These are phyloP conservation scores for Microplitis demolitor DNA, from an alignment of 1,140 invertebrate genomes.

Conservation along the genomic window DNA sequence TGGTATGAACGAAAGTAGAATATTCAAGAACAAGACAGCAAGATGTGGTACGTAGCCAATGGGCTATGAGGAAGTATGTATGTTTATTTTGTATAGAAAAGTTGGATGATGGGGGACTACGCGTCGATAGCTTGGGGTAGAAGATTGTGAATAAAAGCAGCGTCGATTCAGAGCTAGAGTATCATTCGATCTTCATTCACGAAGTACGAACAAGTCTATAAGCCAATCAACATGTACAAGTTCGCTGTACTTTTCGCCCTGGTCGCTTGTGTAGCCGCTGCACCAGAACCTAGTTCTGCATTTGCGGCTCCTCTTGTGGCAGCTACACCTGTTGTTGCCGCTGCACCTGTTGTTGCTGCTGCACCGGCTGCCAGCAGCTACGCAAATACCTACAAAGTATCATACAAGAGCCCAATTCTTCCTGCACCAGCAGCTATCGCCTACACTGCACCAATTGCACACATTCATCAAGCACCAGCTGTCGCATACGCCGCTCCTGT, in stretches of 20 bases:
- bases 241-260: slow-evolving; percentile 41
- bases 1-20: slow-evolving; percentile 9
- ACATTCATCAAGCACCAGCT: not conserved
- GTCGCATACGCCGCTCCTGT: slow-evolving; percentile 17
- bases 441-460: slow-evolving; percentile 2
- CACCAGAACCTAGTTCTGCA: slow-evolving; percentile 30
- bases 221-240: slow-evolving; percentile 29
- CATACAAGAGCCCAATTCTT: slow-evolving; percentile 28
- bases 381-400: slow-evolving; percentile 41
- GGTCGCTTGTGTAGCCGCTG: slow-evolving; percentile 39
- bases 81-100: not conserved
- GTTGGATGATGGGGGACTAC: not conserved
- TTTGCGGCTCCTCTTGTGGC: slow-evolving; percentile 20
- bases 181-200: slow-evolving; percentile 31
- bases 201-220: slow-evolving; percentile 20
- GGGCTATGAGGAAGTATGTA: not conserved
- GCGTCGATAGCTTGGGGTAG: not conserved
- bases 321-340: slow-evolving; percentile 26
- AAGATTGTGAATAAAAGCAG: slow-evolving; percentile 27
- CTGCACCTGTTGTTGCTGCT: slow-evolving; percentile 26
- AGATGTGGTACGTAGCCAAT: not conserved
- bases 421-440: not conserved
- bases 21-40: not conserved
- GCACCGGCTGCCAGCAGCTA: slow-evolving; percentile 50
- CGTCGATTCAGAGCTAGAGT: not conserved